Evolutionary conservation across 2,113 vertebrate species (phyloP).

Genomic region (Campylomormyrus tamandua): DNA sequence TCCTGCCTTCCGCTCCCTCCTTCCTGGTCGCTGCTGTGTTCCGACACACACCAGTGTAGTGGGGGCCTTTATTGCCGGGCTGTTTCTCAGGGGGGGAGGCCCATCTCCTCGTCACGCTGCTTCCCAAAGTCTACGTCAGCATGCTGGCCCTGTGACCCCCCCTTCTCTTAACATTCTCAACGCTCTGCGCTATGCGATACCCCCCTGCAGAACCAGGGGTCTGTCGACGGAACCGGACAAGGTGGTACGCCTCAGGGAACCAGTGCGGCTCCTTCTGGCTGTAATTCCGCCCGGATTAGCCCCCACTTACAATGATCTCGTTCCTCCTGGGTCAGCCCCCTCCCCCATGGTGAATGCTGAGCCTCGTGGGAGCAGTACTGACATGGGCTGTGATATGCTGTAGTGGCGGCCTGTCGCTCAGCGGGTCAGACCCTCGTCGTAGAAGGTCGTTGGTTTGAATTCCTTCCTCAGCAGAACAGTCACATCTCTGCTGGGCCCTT

Average conservation of each 20-base stretch:
- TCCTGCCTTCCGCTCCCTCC: not conserved
- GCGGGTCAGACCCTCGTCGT: not conserved
- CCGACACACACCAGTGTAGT: not conserved
- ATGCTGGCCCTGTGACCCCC: not conserved
- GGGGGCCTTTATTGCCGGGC: not conserved
- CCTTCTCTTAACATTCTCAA: not conserved
- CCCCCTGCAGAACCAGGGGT: not conserved
- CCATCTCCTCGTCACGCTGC: not conserved
- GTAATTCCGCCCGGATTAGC: not conserved
- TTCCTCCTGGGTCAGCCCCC: not conserved
- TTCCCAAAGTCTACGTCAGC: not conserved
- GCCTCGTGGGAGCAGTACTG: not conserved
- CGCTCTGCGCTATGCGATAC: not conserved
- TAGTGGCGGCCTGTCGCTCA: not conserved
- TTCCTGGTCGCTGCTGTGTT: not conserved
- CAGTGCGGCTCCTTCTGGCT: not conserved
- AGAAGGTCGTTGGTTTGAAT: not conserved
- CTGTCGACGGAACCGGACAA: not conserved
- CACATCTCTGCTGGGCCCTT: not conserved
- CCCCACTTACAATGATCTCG: not conserved
- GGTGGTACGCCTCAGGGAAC: not conserved
- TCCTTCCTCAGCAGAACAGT: not conserved
- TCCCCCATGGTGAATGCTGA: not conserved
- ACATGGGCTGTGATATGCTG: not conserved
- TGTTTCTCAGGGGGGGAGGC: not conserved